Evolutionary conservation across 2,797 vertebrate species (phyloP).

Genomic region (Limosa lapponica): DNA sequence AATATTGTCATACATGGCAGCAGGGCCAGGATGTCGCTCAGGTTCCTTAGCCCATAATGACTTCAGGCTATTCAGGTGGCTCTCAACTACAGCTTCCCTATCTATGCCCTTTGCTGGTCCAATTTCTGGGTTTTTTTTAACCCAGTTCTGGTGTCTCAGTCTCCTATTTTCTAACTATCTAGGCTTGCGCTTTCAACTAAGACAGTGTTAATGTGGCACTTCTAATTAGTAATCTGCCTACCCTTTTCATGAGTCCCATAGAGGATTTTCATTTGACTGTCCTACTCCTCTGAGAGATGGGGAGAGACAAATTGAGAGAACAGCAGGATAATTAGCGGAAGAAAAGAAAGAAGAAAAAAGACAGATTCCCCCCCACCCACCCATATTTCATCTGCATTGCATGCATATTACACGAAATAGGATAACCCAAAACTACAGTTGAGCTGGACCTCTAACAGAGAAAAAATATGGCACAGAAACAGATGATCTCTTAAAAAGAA

Average conservation of each 20-base stretch:
- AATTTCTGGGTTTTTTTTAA: background rate
- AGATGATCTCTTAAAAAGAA: background rate
- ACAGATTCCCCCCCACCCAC: fast-evolving
- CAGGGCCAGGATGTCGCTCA: background rate
- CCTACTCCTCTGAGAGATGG: background rate
- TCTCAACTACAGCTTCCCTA: background rate
- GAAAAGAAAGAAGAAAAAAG: background rate
- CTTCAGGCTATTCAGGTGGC: background rate
- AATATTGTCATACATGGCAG: background rate
- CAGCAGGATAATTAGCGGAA: background rate
- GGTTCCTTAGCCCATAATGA: background rate
- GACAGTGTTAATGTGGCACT: background rate
- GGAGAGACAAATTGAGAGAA: background rate
- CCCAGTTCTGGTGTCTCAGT: background rate
- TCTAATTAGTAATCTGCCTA: background rate
- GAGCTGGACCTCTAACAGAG: background rate
- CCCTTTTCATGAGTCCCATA: background rate
- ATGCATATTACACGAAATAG: background rate
- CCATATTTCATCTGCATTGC: background rate
- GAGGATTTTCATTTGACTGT: background rate
- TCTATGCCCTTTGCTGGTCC: background rate
- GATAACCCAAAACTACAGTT: background rate
- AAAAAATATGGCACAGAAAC: background rate
- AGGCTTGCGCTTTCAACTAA: background rate
- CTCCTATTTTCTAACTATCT: background rate